Evolutionary conservation across 2,797 vertebrate species (phyloP), one percentile per base, ranked within the genome.

Genomic region (Sebastes vulpes): DNA sequence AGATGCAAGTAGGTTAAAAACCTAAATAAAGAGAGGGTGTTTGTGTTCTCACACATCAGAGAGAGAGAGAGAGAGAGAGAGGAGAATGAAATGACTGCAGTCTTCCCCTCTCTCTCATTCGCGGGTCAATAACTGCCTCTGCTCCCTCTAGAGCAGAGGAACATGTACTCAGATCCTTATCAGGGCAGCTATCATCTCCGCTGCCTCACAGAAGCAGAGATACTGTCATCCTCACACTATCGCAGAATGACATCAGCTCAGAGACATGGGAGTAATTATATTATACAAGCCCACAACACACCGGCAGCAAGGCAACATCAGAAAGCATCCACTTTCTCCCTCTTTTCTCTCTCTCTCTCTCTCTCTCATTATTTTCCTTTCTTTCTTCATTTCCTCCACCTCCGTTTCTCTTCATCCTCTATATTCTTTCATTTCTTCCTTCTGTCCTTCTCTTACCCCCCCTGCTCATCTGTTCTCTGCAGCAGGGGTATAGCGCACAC

Each of bases 91-190:
- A 85, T 16, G 63, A 85, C 65, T 88, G 82, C 83, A 87, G 88
- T 85, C 73, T 42, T 82, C 79, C 74, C 57, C 76, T 90, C 86
- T 90, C 86, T 80, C 85, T 90, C 79, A 61, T 86, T 83, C 72
- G 75, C 79, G 92, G 95, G 96, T 96, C 94, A 96, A 96, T 97
- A 97, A 86, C 89, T 75, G 89, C 88, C 86, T 77, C 72, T 89
- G 87, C 91, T 94, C 89, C 90, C 95, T 90, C 80, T 88, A 89
- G 87, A 94, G 89, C 90, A 90, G 89, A 66, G 92, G 84, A 89
- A 89, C 95, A 94, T 95, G 93, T 94, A 95, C 94, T 94, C 94
- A 95, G 94, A 96, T 96, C 84, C 92, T 95, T 96, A 97, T 97
- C 95, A 94, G 94, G 95, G 81, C 72, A 94, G 89, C 93, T 90